phyloP scores from a whole-genome alignment of 2,888 invertebrate species.

The Petrolisthes cinctipes region DNA sequence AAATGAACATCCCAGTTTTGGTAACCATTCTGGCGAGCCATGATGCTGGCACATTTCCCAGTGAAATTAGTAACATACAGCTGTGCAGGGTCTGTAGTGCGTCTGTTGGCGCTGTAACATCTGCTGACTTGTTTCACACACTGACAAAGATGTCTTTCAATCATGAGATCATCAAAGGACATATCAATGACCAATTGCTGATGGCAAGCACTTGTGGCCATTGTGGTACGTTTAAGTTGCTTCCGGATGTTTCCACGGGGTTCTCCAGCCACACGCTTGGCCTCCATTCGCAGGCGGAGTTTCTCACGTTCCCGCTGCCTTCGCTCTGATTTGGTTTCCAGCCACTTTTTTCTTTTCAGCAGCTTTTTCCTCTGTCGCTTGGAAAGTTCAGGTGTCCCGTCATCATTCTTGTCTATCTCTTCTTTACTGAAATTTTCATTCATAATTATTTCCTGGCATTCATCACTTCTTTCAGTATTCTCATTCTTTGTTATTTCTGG shows the following conservation, averaged over 20 bases:
- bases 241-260: conserved; percentile 38
- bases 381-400: conserved; percentile 21
- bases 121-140: conserved; percentile 90
- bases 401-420: background rate
- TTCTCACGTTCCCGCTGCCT: conserved; percentile 45
- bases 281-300: conserved; percentile 28
- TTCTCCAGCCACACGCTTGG: conserved; percentile 37
- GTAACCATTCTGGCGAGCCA: conserved; percentile 87
- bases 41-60: conserved; percentile 80
- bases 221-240: conserved; percentile 40
- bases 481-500: background rate
- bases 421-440: background rate
- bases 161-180: conserved; percentile 92
- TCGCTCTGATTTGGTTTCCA: conserved; percentile 42
- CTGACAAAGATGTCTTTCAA: conserved; percentile 86
- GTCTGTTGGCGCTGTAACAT: conserved; percentile 90
- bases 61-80: conserved; percentile 85
- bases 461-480: background rate
- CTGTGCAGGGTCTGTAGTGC: conserved; percentile 83
- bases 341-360: conserved; percentile 39
- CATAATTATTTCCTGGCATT: background rate
- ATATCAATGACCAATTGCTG: conserved; percentile 83
- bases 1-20: conserved; percentile 87
- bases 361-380: conserved; percentile 57
- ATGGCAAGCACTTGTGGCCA: conserved; percentile 50